phyloP scores from a whole-genome alignment of 2,888 invertebrate species.

The Leptarthrus brevirostris region DNA sequence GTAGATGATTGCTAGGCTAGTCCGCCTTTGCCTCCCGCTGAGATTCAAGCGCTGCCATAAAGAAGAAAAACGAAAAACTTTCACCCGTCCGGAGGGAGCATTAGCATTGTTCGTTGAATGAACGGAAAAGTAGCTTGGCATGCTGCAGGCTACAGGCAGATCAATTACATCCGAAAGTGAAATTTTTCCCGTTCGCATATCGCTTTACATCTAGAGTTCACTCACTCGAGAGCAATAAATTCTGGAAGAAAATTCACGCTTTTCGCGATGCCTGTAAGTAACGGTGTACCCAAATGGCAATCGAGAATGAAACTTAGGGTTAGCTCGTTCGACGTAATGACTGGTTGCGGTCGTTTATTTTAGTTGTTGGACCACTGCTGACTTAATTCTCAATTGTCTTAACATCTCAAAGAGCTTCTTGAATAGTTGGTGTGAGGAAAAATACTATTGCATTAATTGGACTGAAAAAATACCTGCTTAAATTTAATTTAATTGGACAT shows the following conservation, averaged over 20 bases:
- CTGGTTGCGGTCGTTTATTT: slow-evolving; percentile 7
- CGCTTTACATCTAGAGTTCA: slow-evolving; percentile 45
- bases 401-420: not conserved
- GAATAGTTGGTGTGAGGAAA: not conserved
- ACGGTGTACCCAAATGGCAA: slow-evolving; percentile 20
- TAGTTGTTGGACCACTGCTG: not conserved
- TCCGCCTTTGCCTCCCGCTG: slow-evolving; percentile 19
- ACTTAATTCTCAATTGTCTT: slow-evolving; percentile 24
- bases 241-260: slow-evolving; percentile 28
- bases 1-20: not conserved
- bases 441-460: too few species aligned
- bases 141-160: slow-evolving; percentile 28
- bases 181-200: slow-evolving; percentile 46
- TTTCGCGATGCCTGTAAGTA: slow-evolving; percentile 33
- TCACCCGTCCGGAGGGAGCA: slow-evolving; percentile 48
- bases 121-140: slow-evolving; percentile 8
- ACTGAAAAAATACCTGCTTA: too few species aligned
- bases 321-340: not conserved
- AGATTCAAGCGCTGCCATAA: not conserved
- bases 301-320: slow-evolving; percentile 6
- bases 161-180: slow-evolving; percentile 50
- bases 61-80: slow-evolving; percentile 49
- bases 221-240: slow-evolving; percentile 36
- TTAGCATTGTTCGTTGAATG: slow-evolving; percentile 26
- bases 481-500: too few species aligned